Evolutionary conservation across 2,888 invertebrate species (phyloP).

Genomic region (Ochropacha duplaris): DNA sequence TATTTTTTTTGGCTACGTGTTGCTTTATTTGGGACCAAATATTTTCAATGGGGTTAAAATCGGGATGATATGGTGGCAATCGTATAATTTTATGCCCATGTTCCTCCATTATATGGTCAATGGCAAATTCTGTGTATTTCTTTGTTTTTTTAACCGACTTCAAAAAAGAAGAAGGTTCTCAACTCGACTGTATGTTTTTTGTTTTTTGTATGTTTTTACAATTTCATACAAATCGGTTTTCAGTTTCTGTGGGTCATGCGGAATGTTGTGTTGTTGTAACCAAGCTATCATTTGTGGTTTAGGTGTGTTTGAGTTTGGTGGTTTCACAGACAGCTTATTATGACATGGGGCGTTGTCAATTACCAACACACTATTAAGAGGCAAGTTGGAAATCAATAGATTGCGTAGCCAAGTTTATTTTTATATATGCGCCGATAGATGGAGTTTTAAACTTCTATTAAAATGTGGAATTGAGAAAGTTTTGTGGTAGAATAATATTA

Average conservation of each 20-base stretch:
- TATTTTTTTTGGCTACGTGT: conserved; percentile 11
- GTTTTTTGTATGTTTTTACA: conserved; percentile 12
- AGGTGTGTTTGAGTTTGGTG: too few relatives aligned
- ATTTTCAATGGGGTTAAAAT: too few relatives aligned
- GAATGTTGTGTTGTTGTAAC: conserved; percentile 8
- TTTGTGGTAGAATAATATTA: too few relatives aligned
- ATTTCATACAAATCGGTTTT: conserved; percentile 13
- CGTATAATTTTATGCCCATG: conserved; percentile 11
- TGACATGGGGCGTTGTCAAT: conserved; percentile 19
- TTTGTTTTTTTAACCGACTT: too few relatives aligned
- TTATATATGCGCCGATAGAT: too few relatives aligned
- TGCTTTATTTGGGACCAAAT: conserved; percentile 16
- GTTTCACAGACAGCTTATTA: conserved; percentile 11
- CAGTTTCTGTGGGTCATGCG: conserved; percentile 11
- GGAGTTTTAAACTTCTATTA: too few relatives aligned
- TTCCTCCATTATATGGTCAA: conserved; percentile 5
- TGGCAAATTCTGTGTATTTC: conserved; percentile 6
- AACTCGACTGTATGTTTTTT: too few relatives aligned
- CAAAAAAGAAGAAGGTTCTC: too few relatives aligned
- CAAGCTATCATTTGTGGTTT: conserved; percentile 10
- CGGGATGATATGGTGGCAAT: conserved; percentile 6
- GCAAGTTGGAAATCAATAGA: conserved; percentile 13
- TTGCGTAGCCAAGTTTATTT: conserved; percentile 11
- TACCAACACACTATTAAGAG: conserved; percentile 17
- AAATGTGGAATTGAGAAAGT: too few relatives aligned